A percentile compares a stretch with the other conserved stretches of the same genome.
Conservation (phyloP, 2,888 invertebrate species). For the Diarsia mendica region DNA sequence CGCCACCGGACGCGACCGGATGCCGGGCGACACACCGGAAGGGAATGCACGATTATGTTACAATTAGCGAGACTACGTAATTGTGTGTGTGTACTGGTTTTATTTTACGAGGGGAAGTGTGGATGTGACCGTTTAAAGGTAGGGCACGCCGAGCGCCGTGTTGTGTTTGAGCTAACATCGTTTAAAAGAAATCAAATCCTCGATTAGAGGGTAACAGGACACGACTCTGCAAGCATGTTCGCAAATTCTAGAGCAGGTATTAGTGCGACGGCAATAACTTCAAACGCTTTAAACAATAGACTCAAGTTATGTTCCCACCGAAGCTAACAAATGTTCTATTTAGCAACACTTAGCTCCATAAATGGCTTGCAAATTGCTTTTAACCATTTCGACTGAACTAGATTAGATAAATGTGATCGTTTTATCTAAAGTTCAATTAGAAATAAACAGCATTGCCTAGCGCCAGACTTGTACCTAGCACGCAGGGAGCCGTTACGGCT, state of each 20-base stretch:
- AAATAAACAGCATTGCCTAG: slow-evolving; percentile 47
- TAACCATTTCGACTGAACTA: slow-evolving; percentile 52
- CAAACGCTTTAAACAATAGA: slow-evolving; percentile 42
- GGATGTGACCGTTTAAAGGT: slow-evolving; percentile 6
- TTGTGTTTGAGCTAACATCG: slow-evolving; percentile 19
- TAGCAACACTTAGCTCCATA: slow-evolving; percentile 51
- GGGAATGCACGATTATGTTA: slow-evolving; percentile 37
- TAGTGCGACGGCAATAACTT: slow-evolving; percentile 16
- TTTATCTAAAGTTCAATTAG: slow-evolving; percentile 65
- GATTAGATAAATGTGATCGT: slow-evolving; percentile 66
- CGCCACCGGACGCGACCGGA: slow-evolving; percentile 7
- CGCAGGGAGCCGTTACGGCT: slow-evolving; percentile 20
- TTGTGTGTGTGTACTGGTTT: slow-evolving; percentile 32
- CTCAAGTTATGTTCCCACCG: slow-evolving; percentile 19
- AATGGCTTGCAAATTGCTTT: slow-evolving; percentile 58
- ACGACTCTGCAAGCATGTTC: background rate
- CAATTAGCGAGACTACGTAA: slow-evolving; percentile 42
- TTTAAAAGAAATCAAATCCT: background rate
- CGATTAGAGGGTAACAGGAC: background rate
- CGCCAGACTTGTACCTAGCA: slow-evolving; percentile 4
- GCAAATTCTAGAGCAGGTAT: slow-evolving; percentile 21
- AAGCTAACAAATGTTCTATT: slow-evolving; percentile 51
- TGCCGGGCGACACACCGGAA: slow-evolving; percentile 43
- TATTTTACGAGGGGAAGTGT: slow-evolving; percentile 32
- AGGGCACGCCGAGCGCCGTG: background rate